Evolutionary conservation across 2,888 invertebrate genomes (phyloP), one percentile per base, ranked within the genome.

Genomic region (Ormyrus labotus): DNA sequence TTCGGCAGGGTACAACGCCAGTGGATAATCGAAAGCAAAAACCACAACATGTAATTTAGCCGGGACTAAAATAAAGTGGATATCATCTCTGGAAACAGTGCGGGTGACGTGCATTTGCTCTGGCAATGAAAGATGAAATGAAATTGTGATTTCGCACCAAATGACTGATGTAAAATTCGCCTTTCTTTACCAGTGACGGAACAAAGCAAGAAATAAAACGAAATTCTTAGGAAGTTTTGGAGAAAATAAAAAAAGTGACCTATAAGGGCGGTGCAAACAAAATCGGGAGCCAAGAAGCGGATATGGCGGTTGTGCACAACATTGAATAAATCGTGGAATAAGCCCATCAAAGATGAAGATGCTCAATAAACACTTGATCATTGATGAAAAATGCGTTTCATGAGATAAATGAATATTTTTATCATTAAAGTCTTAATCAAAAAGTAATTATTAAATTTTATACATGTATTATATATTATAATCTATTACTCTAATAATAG

Each of bases 51-150:
- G 53, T 50, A 67, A 13, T 34, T 51, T 60, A 60, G 11, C 4
- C 13, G 48, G 47, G 51, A 69, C 5, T 13, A 34, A 78, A 53
- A 65, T 13, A 67, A 58, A 11, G 3, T 67, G 63, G 64, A 69
- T 77, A 77, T 64, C 78, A 70, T 74, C 74, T 74, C 57, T 73
- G 68, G 76, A 81, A 34, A 65, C 10, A 55, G 9, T 65, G 69
- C n/a, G 48, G 60, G 58, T 48, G 19, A 55, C 71, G 55, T 75
- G 71, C 67, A 81, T 9, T n/a, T 75, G 45, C 13, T 65, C 76
- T 80, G 82, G 73, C 47, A 82, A 80, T 77, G 73, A 82, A 82
- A 82, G 79, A 76, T 79, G 69, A 72, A 48, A 70, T 73, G 68
- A 71, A 60, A 64, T 74, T 9, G 47, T 73, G 50, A 68, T 51